Conservation (phyloP, 2,888 invertebrate genomes). For the Epistrophella euchroma region DNA sequence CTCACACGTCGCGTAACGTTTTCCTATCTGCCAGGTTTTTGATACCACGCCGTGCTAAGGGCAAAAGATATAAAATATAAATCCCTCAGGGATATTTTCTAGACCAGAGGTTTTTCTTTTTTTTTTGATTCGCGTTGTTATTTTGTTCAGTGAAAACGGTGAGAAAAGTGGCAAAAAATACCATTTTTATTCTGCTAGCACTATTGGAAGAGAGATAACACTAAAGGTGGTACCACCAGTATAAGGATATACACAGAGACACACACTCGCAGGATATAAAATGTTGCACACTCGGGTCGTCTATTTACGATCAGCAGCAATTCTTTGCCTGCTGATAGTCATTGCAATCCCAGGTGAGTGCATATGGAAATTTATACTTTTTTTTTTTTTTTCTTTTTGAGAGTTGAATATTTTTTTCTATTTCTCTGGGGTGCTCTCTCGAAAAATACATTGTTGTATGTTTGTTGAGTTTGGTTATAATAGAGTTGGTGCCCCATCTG, state of each 20-base stretch:
- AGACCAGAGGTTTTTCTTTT: constrained; percentile 30
- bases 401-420: constrained; percentile 48
- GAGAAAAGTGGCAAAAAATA: constrained; percentile 63
- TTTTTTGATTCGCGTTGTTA: constrained; percentile 6
- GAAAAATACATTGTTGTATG: constrained; percentile 42
- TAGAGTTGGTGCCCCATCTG: constrained; percentile 35
- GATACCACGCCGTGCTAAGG: constrained; percentile 55
- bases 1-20: constrained; percentile 43
- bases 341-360: constrained; percentile 76
- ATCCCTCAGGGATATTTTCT: constrained; percentile 61
- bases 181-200: constrained; percentile 33
- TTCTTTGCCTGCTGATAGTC: constrained; percentile 75
- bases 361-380: constrained; percentile 74
- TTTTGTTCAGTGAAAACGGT: constrained; percentile 36
- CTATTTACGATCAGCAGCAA: constrained; percentile 76
- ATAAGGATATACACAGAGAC: constrained; percentile 5
- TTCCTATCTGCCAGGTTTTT: constrained; percentile 42
- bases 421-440: constrained; percentile 60
- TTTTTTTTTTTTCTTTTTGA: constrained; percentile 14
- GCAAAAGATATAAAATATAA: constrained; percentile 64
- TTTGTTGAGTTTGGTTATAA: constrained; percentile 24
- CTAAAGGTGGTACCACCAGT: constrained; percentile 40
- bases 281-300: constrained; percentile 76
- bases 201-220: constrained; percentile 52
- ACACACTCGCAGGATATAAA: constrained; percentile 66